These are phyloP conservation scores for Temnothorax curvispinosus DNA, from an alignment of 1,140 invertebrate genomes.

Conservation along the genomic window DNA sequence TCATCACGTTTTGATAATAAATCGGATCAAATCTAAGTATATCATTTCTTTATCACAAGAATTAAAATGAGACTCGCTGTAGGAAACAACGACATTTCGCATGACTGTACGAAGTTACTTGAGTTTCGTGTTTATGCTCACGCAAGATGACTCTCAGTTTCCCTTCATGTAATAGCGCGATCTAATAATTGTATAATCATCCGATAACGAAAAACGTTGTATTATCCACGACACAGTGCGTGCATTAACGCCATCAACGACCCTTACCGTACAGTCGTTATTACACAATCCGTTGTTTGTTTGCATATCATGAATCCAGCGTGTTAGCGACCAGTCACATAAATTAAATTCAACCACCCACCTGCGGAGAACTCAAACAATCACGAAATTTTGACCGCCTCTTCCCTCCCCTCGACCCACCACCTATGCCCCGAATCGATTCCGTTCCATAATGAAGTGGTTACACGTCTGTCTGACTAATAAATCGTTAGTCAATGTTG, in stretches of 20 bases:
- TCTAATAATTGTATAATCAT: constrained; percentile 38
- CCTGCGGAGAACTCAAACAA: constrained; percentile 39
- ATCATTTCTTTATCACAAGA: not conserved
- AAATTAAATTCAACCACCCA: constrained; percentile 51
- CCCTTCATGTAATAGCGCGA: constrained; percentile 22
- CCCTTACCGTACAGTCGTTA: not conserved
- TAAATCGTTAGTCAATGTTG: constrained; percentile 69
- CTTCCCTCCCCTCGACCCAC: not conserved
- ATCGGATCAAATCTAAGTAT: not conserved
- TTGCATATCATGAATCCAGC: constrained; percentile 46
- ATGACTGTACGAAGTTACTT: not conserved
- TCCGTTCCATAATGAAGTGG: constrained; percentile 64
- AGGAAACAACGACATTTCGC: not conserved
- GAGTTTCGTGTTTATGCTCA: not conserved
- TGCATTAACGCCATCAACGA: constrained; percentile 35
- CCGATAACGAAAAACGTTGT: constrained; percentile 15
- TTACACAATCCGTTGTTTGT: constrained; percentile 34
- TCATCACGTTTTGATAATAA: not conserved
- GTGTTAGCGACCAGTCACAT: constrained; percentile 36
- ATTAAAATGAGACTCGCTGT: not conserved
- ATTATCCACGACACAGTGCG: not conserved
- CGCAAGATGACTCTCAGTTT: constrained; percentile 50
- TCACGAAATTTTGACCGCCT: constrained; percentile 45
- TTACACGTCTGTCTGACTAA: constrained; percentile 64
- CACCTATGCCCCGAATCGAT: not conserved